Conservation (phyloP, 1,140 invertebrate genomes). For the Stegodyphus dumicola region DNA sequence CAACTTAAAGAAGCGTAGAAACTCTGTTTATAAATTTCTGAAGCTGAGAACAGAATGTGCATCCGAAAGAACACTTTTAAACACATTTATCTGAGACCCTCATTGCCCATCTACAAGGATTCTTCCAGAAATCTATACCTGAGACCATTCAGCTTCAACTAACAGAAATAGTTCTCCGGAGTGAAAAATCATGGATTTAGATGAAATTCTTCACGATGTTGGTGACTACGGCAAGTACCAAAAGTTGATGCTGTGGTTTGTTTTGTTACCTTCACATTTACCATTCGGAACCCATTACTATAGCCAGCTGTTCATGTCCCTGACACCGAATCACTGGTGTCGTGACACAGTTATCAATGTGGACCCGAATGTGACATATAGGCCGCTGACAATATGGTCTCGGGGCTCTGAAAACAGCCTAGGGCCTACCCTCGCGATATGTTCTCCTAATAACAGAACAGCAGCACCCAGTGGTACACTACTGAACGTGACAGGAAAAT, state of each 20-base stretch:
- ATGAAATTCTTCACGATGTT: constrained; percentile 84
- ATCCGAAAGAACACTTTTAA: too few species aligned
- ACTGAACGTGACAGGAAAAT: background rate
- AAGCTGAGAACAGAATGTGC: too few species aligned
- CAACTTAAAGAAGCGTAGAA: too few species aligned
- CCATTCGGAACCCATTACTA: constrained; percentile 91
- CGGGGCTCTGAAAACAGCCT: constrained; percentile 2
- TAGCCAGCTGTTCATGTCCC: constrained; percentile 86
- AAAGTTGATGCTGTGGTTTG: constrained; percentile 85
- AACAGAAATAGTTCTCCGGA: too few species aligned
- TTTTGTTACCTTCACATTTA: constrained; percentile 87
- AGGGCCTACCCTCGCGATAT: constrained; percentile 25
- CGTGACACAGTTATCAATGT: background rate
- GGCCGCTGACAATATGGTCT: constrained; percentile 45
- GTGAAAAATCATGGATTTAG: constrained; percentile 76
- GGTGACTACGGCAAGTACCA: constrained; percentile 90
- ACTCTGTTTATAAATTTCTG: too few species aligned
- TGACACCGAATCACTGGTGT: constrained; percentile 78
- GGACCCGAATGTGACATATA: constrained; percentile 27
- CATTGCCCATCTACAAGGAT: too few species aligned
- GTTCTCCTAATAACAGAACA: constrained; percentile 15
- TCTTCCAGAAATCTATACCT: too few species aligned
- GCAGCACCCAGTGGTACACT: background rate
- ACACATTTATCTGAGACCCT: too few species aligned
- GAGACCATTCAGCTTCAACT: too few species aligned